Percentiles rank a stretch among this genome's conserved stretches.
phyloP scores from a whole-genome alignment of 2,113 vertebrate genomes.

The Mus pahari region DNA sequence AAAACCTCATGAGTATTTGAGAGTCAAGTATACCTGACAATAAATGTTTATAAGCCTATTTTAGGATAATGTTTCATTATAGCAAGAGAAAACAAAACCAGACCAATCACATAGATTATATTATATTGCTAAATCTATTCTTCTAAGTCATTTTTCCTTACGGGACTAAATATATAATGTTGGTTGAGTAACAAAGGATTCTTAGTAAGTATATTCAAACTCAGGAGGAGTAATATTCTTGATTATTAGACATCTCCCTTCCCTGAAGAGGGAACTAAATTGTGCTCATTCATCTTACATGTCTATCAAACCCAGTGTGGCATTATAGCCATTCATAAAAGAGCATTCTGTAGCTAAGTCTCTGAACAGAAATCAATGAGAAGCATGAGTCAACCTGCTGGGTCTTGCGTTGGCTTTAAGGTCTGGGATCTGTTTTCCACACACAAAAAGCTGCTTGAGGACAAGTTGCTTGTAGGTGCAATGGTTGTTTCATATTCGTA shows the following conservation, averaged over 20 bases:
- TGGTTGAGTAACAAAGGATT: constrained; percentile 68
- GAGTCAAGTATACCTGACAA: not conserved
- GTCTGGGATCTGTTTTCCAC: not conserved
- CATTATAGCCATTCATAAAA: not conserved
- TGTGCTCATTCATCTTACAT: not conserved
- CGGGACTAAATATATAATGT: not conserved
- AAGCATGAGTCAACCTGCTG: not conserved
- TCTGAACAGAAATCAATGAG: not conserved
- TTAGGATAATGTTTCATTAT: not conserved
- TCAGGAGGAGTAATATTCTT: constrained; percentile 85
- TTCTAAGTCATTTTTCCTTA: not conserved
- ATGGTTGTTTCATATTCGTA: constrained; percentile 91
- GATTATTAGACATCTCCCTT: not conserved
- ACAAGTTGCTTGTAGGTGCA: constrained; percentile 86
- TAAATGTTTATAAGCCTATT: not conserved
- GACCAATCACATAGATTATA: not conserved
- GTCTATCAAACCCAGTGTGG: not conserved
- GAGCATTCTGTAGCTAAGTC: not conserved
- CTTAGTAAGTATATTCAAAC: constrained; percentile 45
- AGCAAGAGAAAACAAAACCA: not conserved
- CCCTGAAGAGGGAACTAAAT: not conserved
- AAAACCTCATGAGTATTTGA: not conserved
- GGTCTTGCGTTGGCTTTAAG: not conserved
- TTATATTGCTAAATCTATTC: not conserved
- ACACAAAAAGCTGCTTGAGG: constrained; percentile 83